phyloP scores from a whole-genome alignment of 2,888 invertebrate species.

The Bombyx huttoni region DNA sequence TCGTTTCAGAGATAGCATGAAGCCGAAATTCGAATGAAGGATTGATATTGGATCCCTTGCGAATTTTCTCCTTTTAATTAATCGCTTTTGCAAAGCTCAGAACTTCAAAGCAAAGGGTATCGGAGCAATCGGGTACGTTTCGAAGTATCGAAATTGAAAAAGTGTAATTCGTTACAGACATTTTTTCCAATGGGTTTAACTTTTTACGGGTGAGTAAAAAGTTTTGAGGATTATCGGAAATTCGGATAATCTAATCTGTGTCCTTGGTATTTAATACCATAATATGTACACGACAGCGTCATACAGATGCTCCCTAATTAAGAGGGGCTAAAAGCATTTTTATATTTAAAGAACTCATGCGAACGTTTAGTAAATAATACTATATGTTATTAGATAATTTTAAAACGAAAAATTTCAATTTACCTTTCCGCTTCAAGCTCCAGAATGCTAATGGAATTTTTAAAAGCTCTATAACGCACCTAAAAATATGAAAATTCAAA shows the following conservation, averaged over 20 bases:
- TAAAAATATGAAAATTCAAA: background rate
- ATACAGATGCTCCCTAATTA: no score
- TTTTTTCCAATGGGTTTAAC: slow-evolving; percentile 11
- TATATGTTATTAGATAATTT: no score
- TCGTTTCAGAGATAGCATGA: background rate
- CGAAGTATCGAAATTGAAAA: slow-evolving; percentile 21
- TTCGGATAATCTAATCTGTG: background rate
- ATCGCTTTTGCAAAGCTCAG: slow-evolving; percentile 32
- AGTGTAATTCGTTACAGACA: slow-evolving; percentile 12
- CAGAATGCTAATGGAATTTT: background rate
- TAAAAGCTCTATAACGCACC: background rate
- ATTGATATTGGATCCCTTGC: slow-evolving; percentile 28
- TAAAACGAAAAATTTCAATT: no score
- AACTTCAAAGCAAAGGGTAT: slow-evolving; percentile 36
- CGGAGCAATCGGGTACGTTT: slow-evolving; percentile 20
- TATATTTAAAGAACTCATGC: no score
- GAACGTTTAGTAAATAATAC: no score
- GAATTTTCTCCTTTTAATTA: slow-evolving; percentile 38
- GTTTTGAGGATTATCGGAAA: background rate
- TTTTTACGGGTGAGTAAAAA: slow-evolving; percentile 10
- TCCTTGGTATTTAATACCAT: background rate
- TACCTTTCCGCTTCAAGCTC: no score
- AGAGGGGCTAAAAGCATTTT: no score
- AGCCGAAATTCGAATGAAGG: slow-evolving; percentile 15
- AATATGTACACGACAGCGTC: no score